A percentile compares a stretch with the other conserved stretches of the same genome.
These are phyloP conservation scores for Sialis fuliginosa DNA, from an alignment of 2,888 invertebrate genomes.

Conservation along the genomic window DNA sequence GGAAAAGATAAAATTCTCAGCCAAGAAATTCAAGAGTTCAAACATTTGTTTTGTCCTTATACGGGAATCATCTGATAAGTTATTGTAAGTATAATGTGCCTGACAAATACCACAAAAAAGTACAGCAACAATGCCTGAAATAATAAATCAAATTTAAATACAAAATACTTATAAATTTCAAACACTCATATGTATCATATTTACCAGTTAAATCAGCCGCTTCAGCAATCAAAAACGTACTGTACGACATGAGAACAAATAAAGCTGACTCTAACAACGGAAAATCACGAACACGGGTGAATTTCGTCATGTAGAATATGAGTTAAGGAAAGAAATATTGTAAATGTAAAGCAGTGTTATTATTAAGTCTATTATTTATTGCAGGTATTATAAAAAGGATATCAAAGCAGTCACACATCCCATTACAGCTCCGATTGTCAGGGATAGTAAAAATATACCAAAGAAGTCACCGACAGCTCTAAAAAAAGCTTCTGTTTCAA, in stretches of 20 bases:
- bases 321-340: slow-evolving; percentile 15
- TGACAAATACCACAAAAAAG: slow-evolving; percentile 98
- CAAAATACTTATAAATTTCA: slow-evolving; percentile 1
- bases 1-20: slow-evolving; percentile 96
- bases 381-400: slow-evolving; percentile 43
- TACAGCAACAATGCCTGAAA: slow-evolving; percentile 81
- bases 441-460: slow-evolving; percentile 78
- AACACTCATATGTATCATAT: slow-evolving; percentile 5
- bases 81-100: slow-evolving; percentile 98
- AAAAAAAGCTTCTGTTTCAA: slow-evolving; percentile 75
- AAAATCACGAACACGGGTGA: slow-evolving; percentile 85
- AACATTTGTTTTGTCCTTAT: slow-evolving; percentile 81
- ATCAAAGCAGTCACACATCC: slow-evolving; percentile 88
- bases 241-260: slow-evolving; percentile 95
- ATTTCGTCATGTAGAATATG: slow-evolving; percentile 63
- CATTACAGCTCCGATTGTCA: slow-evolving; percentile 81
- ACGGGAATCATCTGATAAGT: slow-evolving; percentile 74
- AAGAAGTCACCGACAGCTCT: slow-evolving; percentile 81
- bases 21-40: slow-evolving; percentile 85
- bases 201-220: slow-evolving; percentile 87
- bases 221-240: slow-evolving; percentile 93
- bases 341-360: neutral
- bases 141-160: neutral
- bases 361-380: slow-evolving; percentile 7
- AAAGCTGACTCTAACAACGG: slow-evolving; percentile 89